Conservation (phyloP, 2,797 vertebrate species). For the Merluccius polli region DNA sequence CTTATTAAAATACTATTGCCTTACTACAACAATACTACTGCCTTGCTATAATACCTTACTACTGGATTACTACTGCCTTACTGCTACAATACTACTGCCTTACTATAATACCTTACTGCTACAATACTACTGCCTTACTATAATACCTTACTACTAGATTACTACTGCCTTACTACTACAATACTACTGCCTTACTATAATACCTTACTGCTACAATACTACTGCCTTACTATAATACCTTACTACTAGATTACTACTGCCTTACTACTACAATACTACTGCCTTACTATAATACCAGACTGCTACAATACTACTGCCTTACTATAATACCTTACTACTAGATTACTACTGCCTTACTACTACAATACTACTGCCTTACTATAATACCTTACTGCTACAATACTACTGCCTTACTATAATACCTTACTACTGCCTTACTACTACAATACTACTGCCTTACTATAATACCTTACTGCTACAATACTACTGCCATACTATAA, state of each 20-base stretch:
- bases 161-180: not conserved
- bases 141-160: too few species aligned
- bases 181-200: not conserved
- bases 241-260: not conserved
- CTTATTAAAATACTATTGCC: not conserved
- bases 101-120: not conserved
- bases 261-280: not conserved
- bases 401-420: too few species aligned
- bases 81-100: too few species aligned
- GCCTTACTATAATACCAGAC: not conserved
- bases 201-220: not conserved
- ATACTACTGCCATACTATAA: not conserved
- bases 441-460: too few species aligned
- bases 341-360: not conserved
- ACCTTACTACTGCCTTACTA: not conserved
- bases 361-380: too few species aligned
- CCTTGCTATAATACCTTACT: too few species aligned
- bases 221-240: not conserved
- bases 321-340: not conserved
- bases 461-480: too few species aligned
- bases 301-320: too few species aligned
- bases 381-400: too few species aligned
- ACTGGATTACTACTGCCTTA: not conserved
- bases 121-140: too few species aligned
- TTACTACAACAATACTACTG: not conserved